A percentile compares a stretch with the other conserved stretches of the same genome.
These are phyloP conservation scores for Physeter macrocephalus DNA, from an alignment of 2,113 vertebrate genomes.

Conservation along the genomic window DNA sequence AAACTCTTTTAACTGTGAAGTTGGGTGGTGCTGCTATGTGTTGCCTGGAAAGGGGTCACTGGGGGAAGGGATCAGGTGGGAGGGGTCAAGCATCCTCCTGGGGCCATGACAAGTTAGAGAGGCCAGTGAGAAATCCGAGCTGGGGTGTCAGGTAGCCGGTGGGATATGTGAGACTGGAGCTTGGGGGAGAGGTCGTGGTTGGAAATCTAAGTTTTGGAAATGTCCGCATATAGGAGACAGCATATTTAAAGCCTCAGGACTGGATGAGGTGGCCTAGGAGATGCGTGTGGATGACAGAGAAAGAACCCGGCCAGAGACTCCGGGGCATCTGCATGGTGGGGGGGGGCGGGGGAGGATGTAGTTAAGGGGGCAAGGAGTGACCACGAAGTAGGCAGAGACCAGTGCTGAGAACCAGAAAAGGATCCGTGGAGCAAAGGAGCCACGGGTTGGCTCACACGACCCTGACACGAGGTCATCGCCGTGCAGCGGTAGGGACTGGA, in stretches of 20 bases:
- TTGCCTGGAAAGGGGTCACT: neutral
- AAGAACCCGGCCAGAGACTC: neutral
- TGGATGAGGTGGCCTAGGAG: neutral
- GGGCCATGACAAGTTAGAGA: neutral
- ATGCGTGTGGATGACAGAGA: neutral
- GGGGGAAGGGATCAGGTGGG: neutral
- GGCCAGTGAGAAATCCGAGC: neutral
- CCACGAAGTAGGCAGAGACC: rapidly evolving
- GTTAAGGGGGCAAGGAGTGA: no score
- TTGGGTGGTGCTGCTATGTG: rapidly evolving
- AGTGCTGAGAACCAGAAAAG: neutral
- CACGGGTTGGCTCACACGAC: rapidly evolving
- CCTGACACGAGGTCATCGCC: no score
- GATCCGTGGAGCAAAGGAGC: neutral
- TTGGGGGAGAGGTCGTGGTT: neutral
- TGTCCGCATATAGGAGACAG: neutral
- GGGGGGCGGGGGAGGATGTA: no score
- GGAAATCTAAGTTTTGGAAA: neutral
- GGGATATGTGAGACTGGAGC: neutral
- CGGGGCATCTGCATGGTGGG: neutral
- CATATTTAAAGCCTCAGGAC: neutral
- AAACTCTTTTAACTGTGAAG: neutral
- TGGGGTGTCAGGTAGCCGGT: neutral
- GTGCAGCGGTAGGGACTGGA: neutral
- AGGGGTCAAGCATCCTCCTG: neutral